These are phyloP conservation scores for Cryptoblepharus egeriae DNA, from an alignment of 2,797 vertebrate species.

Conservation along the genomic window DNA sequence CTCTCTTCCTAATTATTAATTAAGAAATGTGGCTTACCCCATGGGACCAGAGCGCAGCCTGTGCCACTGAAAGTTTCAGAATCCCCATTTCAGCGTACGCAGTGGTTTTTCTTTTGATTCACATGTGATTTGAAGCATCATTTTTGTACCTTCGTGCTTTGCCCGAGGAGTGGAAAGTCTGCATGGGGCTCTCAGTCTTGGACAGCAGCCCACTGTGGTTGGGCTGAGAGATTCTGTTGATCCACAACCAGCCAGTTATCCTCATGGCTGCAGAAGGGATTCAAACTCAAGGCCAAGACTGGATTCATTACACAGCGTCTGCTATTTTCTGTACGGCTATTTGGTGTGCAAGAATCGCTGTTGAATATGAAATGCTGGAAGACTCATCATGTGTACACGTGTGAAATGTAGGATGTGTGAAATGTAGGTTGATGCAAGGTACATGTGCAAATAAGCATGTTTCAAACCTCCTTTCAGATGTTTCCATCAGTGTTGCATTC, in stretches of 20 bases:
- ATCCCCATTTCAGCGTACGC: too few species aligned
- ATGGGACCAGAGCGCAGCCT: neutral
- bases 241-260: neutral
- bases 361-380: neutral
- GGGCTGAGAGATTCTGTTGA: neutral
- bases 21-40: too few species aligned
- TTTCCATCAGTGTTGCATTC: neutral
- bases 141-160: neutral
- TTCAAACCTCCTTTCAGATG: too few species aligned
- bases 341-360: neutral
- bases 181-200: neutral
- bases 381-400: too few species aligned
- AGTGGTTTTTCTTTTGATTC: neutral
- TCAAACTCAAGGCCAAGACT: neutral
- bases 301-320: too few species aligned
- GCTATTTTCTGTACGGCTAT: too few species aligned
- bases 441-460: neutral
- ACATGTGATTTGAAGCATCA: neutral
- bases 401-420: neutral
- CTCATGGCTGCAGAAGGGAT: too few species aligned
- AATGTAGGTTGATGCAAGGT: neutral
- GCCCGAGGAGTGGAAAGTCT: too few species aligned
- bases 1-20: too few species aligned
- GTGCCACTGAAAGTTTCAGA: neutral
- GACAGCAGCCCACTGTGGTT: neutral